Base-by-base conservation (phyloP, 2,888 invertebrate genomes). In the Sarcophaga caerulescens region DNA sequence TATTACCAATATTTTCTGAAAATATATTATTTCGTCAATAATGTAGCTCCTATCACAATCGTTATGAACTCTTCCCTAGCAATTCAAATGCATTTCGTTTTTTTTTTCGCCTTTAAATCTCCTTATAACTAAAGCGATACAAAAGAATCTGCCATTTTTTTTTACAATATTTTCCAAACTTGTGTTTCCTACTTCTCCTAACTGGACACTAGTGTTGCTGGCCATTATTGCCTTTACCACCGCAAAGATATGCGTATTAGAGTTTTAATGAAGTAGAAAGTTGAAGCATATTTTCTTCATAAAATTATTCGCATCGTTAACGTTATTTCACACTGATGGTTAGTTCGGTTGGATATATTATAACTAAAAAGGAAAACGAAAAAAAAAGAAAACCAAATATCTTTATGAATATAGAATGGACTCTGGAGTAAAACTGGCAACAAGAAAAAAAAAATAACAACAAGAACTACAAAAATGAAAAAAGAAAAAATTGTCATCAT, bases 261-360 rank as follows among this genome's bases (percentile, higher is more conserved):
- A 84, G 84, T 86, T 84, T 86, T 86, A 86, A 86, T 86, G 86
- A 86, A 86, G 84, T 84, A 86, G 86, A 86, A 86, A 86, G 86
- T 84, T 86, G 62, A 66, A 86, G 86, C 86, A 86, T 87, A 85
- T 85, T 87, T 83, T 87, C 81, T 90, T 90, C 90, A 91, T 91
- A 89, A 90, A 91, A 91, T 91, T 91, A 91, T 89, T 90, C 91
- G 91, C 91, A 90, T 91, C 91, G 91, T 91, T 91, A 91, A 90
- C 90, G 89, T 89, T 90, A 89, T 89, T 91, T 91, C 90, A 89
- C 90, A 91, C 90, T 81, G 66, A 63, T 35, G 66, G 80, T 85
- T 35, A 35, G 35, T 35, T 52, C 77, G 84, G 77, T 74, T 84
- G 85, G 80, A 69, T 68, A 65, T 59, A 74, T 75, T 75, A 84